Percentiles rank a stretch among this genome's conserved stretches.
phyloP scores from a whole-genome alignment of 2,113 vertebrate species.

The Nipponia nippon region DNA sequence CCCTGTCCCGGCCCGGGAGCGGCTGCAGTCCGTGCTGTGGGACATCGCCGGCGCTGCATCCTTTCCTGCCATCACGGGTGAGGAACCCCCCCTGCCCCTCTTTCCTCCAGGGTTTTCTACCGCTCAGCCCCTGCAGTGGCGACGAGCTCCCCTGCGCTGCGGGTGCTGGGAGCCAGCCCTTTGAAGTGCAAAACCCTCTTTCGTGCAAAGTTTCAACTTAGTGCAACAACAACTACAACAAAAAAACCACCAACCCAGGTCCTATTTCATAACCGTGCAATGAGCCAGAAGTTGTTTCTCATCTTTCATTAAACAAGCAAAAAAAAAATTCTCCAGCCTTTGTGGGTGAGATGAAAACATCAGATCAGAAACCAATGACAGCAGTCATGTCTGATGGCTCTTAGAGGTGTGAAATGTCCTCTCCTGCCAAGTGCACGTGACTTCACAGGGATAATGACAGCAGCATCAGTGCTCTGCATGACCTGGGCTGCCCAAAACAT shows the following conservation, averaged over 20 bases:
- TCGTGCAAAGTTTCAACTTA: neutral
- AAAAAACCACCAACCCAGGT: neutral
- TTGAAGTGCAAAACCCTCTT: neutral
- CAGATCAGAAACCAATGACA: neutral
- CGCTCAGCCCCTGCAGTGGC: neutral
- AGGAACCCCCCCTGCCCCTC: neutral
- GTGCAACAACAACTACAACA: neutral
- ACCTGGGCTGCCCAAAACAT: neutral
- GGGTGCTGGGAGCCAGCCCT: neutral
- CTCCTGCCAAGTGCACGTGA: fast-evolving
- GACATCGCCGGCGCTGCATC: constrained; percentile 71
- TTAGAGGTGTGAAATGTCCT: neutral
- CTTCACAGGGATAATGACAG: neutral
- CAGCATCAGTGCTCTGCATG: fast-evolving
- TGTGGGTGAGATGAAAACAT: neutral
- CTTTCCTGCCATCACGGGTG: constrained; percentile 52
- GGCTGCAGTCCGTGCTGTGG: constrained; percentile 74
- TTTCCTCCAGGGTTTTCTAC: too few relatives aligned
- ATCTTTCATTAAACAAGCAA: neutral
- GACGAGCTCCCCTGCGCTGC: fast-evolving
- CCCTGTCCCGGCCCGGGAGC: constrained; percentile 66
- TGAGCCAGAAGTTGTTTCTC: neutral
- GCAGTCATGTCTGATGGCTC: neutral
- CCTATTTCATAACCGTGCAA: fast-evolving
- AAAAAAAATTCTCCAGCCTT: neutral